Base-by-base conservation (phyloP, 2,113 vertebrate genomes). In the Rutilus rutilus region DNA sequence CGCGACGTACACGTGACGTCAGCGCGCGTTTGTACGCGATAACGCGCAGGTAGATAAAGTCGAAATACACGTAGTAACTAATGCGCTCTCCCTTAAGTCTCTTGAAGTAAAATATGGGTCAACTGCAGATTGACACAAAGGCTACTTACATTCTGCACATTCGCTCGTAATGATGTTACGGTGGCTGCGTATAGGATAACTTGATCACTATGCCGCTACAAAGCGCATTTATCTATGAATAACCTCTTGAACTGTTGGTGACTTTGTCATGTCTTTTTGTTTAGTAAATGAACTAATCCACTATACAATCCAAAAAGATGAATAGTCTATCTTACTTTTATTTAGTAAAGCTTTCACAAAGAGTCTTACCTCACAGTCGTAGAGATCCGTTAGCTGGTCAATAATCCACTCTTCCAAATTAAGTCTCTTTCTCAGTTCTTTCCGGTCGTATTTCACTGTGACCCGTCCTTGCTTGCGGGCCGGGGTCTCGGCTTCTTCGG, bases 391-490 rank as follows among this genome's bases (percentile, higher is more conserved):
- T 86, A 98, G 95, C 94, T 97, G 97, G 67, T 97, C 94, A 90
- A 98, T 94, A 90, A 98, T 97, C 97, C 97, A 98, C 92, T 98
- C 97, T 90, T 98, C 97, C 93, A 98, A 94, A 92, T 97, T 96
- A 87, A 98, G 96, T 90, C 97, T 94, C 93, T 97, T 97, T 84
- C 96, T 93, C 86, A 97, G 94, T 92, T 98, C 97, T 90, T 97
- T 97, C 8, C 96, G 96, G 93, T 98, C 97, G 86, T 98, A 98
- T 93, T 97, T 97, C 76, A 98, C 97, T 67, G 97, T 98, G 52
- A 98, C 97, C 80, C 96, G 95, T 78, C 97, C 97, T 88, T 97
- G 97, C 90, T 96, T 97, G 87, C 96, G 93, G 86, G 96, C 96
- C 0, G 96, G 96, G 17, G 93, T 94, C 86, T 97, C 96, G 86